Evolutionary conservation across 2,888 invertebrate species (phyloP), one percentile per base, ranked within the genome.

Genomic region (Hypomecis atomaria): DNA sequence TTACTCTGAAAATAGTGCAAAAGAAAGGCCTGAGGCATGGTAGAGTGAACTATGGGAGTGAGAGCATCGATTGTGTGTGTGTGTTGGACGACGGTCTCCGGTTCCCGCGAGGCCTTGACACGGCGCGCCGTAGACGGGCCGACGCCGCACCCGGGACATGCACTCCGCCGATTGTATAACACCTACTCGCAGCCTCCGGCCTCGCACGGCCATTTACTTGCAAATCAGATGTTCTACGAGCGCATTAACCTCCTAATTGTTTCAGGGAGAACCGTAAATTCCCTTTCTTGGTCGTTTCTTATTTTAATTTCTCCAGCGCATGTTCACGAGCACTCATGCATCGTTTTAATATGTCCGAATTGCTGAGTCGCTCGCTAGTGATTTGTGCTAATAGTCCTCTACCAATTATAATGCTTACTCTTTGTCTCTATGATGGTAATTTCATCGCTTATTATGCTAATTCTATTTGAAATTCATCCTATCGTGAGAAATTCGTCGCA

Each of bases 81-180:
- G 45, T 23, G 49, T 36, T 43, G 38, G 44, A 64, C 48, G 67
- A 66, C 68, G 65, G 71, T 64, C 43, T 53, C 8, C 68, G 69
- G 71, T 69, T 63, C 65, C 53, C 66, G 73, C 71, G 65, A 64
- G 74, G 75, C 78, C 78, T 78, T 79, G 78, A 78, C 79, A 77
- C 72, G 60, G 60, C 55, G 62, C 59, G 62, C 50, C 59, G 56
- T 71, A 67, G 73, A 67, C 70, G 65, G 62, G 60, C 59, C 59
- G 60, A 48, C 66, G 66, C 63, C 71, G 62, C 58, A 56, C 67
- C 65, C 57, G 59, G 47, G 56, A 49, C 57, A 53, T 47, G 59
- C 61, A 63, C 59, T 58, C 60, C 40, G 42, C 13, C 23, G 63
- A 60, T 23, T 65, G 66, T 62, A 71, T 67, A 52, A 40, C 23